Conservation (phyloP, 2,113 vertebrate genomes). For the Pluvialis apricaria region DNA sequence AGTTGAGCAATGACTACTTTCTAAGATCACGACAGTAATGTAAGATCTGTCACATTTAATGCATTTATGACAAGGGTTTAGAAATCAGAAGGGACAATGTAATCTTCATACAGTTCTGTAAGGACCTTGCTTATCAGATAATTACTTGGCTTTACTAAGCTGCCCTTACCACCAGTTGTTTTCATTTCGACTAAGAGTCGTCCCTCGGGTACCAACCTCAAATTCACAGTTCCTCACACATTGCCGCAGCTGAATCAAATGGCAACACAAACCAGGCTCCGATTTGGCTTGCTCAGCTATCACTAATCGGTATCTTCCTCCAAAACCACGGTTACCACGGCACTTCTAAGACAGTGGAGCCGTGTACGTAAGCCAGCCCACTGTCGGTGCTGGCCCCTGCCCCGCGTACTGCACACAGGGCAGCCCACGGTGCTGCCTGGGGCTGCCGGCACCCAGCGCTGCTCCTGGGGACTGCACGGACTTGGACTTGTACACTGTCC, state of each 20-base stretch:
- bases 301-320: background rate
- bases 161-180: background rate
- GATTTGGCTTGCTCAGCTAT: background rate
- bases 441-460: background rate
- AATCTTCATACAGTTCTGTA: background rate
- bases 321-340: background rate
- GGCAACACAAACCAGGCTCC: background rate
- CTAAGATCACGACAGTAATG: background rate
- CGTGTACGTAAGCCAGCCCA: accelerated
- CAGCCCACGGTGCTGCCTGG: no score
- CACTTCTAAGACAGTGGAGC: background rate
- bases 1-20: background rate
- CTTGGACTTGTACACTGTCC: accelerated
- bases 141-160: background rate
- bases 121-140: background rate
- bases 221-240: background rate
- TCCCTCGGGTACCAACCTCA: background rate
- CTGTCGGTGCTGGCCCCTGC: background rate
- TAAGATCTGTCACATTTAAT: conserved; percentile 10
- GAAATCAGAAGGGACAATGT: conserved; percentile 1
- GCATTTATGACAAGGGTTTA: background rate
- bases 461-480: accelerated
- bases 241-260: background rate
- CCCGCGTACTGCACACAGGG: no score
- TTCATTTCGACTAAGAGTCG: background rate